These are phyloP conservation scores for Tympanoctomys barrerae DNA, from an alignment of 2,797 vertebrate species.

Conservation along the genomic window DNA sequence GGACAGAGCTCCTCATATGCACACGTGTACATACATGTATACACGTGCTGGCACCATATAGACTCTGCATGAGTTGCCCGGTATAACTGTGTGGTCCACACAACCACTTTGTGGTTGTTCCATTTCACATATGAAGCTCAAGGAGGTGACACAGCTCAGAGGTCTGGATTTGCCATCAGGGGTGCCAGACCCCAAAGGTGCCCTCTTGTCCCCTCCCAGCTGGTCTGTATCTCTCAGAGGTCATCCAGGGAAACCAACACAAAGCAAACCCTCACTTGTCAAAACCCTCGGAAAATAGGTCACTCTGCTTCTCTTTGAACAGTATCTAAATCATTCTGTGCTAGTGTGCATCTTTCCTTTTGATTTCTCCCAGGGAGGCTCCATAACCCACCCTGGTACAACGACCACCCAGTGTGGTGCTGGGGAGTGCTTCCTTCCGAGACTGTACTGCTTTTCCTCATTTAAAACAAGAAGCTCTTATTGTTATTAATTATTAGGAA, in stretches of 20 bases:
- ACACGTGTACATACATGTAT: not conserved
- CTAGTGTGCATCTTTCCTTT: conserved; percentile 48
- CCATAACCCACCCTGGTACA: not conserved
- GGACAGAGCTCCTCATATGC: not conserved
- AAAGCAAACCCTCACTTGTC: conserved; percentile 58
- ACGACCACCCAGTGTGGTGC: not conserved
- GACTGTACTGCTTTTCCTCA: not conserved
- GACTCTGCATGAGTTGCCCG: not conserved
- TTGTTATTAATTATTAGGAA: not conserved
- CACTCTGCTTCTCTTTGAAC: conserved; percentile 66
- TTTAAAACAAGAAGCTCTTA: not conserved
- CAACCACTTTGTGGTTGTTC: not conserved
- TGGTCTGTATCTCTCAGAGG: conserved; percentile 27
- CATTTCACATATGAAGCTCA: not conserved
- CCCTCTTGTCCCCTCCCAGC: not conserved
- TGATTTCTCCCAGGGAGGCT: conserved; percentile 56
- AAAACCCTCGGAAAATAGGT: conserved; percentile 76
- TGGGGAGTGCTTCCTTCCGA: conserved; percentile 37
- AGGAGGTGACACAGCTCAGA: not conserved
- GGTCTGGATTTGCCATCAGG: not conserved
- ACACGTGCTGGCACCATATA: not conserved
- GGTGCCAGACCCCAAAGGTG: not conserved
- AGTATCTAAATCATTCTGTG: conserved; percentile 46
- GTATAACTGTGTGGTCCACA: not conserved
- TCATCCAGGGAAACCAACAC: conserved; percentile 18